Percentiles rank a stretch among this genome's conserved stretches.
Evolutionary conservation across 2,113 vertebrate species (phyloP).

Genomic region (Ellobius talpinus): DNA sequence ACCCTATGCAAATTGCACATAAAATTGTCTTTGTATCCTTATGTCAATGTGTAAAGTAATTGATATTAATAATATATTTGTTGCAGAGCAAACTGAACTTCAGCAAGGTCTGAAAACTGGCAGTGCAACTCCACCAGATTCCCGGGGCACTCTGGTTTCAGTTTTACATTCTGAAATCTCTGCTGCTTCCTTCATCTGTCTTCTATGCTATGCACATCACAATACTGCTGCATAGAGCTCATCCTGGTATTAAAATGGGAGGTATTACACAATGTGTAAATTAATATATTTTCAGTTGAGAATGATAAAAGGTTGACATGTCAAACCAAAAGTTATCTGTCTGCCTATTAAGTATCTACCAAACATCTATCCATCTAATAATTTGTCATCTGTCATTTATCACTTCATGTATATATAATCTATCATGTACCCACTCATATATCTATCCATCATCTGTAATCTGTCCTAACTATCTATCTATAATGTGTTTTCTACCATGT

Average conservation of each 20-base stretch:
- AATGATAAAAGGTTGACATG: background rate
- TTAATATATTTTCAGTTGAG: background rate
- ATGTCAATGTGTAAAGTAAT: background rate
- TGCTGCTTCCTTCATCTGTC: too few species aligned
- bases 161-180: background rate
- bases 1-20: background rate
- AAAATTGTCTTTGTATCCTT: background rate
- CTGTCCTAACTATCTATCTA: background rate
- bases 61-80: background rate
- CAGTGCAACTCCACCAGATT: background rate
- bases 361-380: background rate
- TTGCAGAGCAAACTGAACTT: background rate
- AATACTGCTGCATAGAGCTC: background rate
- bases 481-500: background rate
- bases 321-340: background rate
- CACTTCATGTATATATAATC: background rate
- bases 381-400: background rate
- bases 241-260: background rate
- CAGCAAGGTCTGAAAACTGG: background rate
- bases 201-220: background rate
- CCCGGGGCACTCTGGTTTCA: background rate
- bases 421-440: background rate
- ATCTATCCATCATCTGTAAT: background rate
- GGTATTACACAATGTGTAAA: background rate
- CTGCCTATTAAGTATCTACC: background rate